Evolutionary conservation across 2,113 vertebrate genomes (phyloP).

Genomic region (Dasyornis broadbenti): DNA sequence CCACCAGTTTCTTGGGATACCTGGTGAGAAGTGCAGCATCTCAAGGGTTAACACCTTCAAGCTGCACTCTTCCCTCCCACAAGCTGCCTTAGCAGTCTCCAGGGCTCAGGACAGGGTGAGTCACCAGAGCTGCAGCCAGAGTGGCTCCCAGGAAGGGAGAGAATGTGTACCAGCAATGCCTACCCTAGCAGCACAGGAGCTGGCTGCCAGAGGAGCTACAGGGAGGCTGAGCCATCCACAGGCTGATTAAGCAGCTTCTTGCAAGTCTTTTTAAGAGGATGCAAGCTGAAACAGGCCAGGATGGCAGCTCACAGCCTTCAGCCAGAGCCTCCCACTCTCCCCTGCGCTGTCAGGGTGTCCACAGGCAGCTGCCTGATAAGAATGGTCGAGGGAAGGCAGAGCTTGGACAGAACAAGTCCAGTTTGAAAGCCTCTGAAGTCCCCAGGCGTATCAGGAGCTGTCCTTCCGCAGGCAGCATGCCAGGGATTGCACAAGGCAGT

Average conservation of each 20-base stretch:
- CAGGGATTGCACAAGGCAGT: constrained; percentile 51
- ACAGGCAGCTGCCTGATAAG: background rate
- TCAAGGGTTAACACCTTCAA: constrained; percentile 1
- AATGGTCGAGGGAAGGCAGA: background rate
- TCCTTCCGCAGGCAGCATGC: background rate
- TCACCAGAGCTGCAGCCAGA: constrained; percentile 19
- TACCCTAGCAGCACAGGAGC: background rate
- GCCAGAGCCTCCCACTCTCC: background rate
- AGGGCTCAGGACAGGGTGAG: constrained; percentile 41
- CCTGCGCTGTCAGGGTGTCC: background rate
- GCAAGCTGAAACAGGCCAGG: constrained; percentile 29
- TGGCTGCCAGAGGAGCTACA: constrained; percentile 19
- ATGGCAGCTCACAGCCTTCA: background rate
- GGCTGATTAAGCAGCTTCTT: constrained; percentile 17
- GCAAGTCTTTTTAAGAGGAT: background rate
- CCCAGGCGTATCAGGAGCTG: background rate
- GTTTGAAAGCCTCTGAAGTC: background rate
- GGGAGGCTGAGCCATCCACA: constrained; percentile 15
- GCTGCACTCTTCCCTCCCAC: background rate
- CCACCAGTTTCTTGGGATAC: constrained; percentile 97
- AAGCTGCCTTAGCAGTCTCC: constrained; percentile 9
- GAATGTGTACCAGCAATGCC: constrained; percentile 41
- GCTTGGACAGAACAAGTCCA: background rate
- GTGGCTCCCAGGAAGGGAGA: constrained; percentile 16
- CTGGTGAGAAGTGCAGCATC: constrained; percentile 52